phyloP scores from a whole-genome alignment of 92 coral and sea anemone genomes.

The Zoanthus gigantus region DNA sequence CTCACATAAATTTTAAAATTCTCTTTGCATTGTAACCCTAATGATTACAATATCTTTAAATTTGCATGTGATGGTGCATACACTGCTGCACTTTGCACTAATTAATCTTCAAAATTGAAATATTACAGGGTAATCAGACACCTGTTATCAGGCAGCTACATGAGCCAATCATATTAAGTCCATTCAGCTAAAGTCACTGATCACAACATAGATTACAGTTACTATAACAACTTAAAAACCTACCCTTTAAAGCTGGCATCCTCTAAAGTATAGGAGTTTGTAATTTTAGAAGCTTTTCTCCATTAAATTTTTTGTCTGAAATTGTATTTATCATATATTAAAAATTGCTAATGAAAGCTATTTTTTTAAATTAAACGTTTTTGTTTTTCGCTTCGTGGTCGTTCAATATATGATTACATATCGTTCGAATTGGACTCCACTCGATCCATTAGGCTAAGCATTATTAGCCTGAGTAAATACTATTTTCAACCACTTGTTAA shows the following conservation, averaged over 20 bases:
- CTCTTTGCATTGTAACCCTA: not conserved
- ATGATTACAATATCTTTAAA: too few relatives aligned
- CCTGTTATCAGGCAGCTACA: slow-evolving; percentile 17
- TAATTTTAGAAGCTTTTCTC: not conserved
- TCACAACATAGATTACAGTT: slow-evolving; percentile 17
- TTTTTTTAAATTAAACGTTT: not conserved
- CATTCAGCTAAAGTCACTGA: slow-evolving; percentile 9
- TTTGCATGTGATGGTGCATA: not conserved
- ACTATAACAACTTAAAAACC: slow-evolving; percentile 8
- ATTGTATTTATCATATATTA: not conserved
- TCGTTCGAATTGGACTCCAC: slow-evolving; percentile 3
- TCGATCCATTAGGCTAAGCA: not conserved
- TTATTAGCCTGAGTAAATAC: not conserved
- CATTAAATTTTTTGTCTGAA: not conserved
- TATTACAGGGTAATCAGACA: slow-evolving; percentile 10
- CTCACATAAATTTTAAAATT: not conserved
- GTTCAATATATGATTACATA: not conserved
- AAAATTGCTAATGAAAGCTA: not conserved
- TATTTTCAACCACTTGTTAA: not conserved
- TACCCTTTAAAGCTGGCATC: slow-evolving; percentile 1
- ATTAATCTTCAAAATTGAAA: slow-evolving; percentile 18
- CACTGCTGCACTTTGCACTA: slow-evolving; percentile 18
- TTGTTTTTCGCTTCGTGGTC: not conserved
- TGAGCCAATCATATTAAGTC: not conserved
- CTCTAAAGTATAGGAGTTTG: slow-evolving; percentile 1